These are phyloP conservation scores for Anableps anableps DNA, from an alignment of 2,797 vertebrate genomes.

Conservation along the genomic window DNA sequence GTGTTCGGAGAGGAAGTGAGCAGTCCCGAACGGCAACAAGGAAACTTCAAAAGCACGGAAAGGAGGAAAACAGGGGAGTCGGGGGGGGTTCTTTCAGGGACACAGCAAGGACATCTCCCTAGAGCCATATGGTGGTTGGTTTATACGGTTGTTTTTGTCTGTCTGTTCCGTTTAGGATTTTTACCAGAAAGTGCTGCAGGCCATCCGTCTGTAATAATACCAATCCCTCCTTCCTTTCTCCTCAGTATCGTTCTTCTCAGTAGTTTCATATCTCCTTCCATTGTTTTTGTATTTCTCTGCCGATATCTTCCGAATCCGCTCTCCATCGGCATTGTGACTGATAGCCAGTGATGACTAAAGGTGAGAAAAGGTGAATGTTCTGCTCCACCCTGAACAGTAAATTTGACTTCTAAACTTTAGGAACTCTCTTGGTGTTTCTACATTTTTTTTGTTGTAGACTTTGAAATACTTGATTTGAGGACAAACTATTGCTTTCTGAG, in stretches of 20 bases:
- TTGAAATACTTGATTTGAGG: not conserved
- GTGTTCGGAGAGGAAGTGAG: slow-evolving; percentile 35
- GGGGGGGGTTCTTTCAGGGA: slow-evolving; percentile 46
- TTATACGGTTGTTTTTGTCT: slow-evolving; percentile 63
- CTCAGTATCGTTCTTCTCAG: not conserved
- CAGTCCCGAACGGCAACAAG: slow-evolving; percentile 19
- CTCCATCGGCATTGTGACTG: slow-evolving; percentile 52
- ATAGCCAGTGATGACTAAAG: slow-evolving; percentile 44
- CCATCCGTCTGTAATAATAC: slow-evolving; percentile 55
- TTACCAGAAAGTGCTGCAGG: slow-evolving; percentile 46
- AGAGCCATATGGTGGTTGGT: slow-evolving; percentile 62
- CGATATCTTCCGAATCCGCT: slow-evolving; percentile 42
- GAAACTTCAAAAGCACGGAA: slow-evolving; percentile 59
- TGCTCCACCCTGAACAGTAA: slow-evolving; percentile 13
- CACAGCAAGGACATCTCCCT: slow-evolving; percentile 70
- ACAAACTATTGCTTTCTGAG: not conserved
- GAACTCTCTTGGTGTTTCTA: not conserved
- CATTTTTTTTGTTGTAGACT: not conserved
- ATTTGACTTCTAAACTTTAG: slow-evolving; percentile 15
- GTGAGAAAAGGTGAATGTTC: slow-evolving; percentile 29
- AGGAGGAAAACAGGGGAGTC: slow-evolving; percentile 8
- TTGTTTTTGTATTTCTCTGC: slow-evolving; percentile 18
- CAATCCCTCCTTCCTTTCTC: slow-evolving; percentile 25
- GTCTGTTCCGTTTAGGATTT: slow-evolving; percentile 62
- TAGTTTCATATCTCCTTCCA: slow-evolving; percentile 1